A percentile compares a stretch with the other conserved stretches of the same genome.
Evolutionary conservation across 2,888 invertebrate species (phyloP).

Genomic region (Hirtodrosophila confusa): DNA sequence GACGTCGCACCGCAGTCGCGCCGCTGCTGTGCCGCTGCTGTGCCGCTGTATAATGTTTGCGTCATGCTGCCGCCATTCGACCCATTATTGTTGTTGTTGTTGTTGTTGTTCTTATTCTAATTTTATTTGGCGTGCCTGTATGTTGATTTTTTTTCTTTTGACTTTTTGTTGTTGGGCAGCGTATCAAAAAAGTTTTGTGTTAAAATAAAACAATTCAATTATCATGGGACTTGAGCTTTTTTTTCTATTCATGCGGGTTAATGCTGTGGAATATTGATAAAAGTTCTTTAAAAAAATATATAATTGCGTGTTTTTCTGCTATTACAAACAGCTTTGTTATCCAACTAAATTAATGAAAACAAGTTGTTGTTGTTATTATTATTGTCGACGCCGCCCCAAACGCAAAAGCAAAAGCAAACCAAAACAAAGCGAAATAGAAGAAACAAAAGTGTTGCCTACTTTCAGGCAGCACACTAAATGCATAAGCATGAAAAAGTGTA

Average conservation of each 20-base stretch:
- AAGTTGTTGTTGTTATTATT: conserved; percentile 33
- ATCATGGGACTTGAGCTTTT: conserved; percentile 23
- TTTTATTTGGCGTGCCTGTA: conserved; percentile 39
- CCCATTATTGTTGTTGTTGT: conserved; percentile 23
- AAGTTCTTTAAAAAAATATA: neutral
- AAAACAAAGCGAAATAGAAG: conserved; percentile 16
- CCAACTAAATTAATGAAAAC: conserved; percentile 29
- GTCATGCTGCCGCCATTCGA: conserved; percentile 32
- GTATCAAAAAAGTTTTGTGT: conserved; percentile 6
- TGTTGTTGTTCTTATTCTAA: conserved; percentile 41
- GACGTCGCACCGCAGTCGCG: conserved; percentile 44
- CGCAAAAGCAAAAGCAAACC: conserved; percentile 15
- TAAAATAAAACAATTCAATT: conserved; percentile 39
- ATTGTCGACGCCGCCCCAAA: conserved; percentile 33
- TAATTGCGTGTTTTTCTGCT: too few species aligned
- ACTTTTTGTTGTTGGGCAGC: conserved; percentile 4
- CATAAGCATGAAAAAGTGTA: conserved; percentile 12
- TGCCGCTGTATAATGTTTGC: conserved; percentile 44
- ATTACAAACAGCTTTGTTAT: conserved; percentile 2
- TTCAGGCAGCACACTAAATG: conserved; percentile 30
- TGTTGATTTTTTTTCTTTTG: conserved; percentile 3
- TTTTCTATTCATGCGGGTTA: conserved; percentile 4
- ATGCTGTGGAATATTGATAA: conserved; percentile 22
- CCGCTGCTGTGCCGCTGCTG: conserved; percentile 36
- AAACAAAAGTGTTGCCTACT: conserved; percentile 42